Base-by-base conservation (phyloP, 2,888 invertebrate genomes). In the Dicroscelio sp. region DNA sequence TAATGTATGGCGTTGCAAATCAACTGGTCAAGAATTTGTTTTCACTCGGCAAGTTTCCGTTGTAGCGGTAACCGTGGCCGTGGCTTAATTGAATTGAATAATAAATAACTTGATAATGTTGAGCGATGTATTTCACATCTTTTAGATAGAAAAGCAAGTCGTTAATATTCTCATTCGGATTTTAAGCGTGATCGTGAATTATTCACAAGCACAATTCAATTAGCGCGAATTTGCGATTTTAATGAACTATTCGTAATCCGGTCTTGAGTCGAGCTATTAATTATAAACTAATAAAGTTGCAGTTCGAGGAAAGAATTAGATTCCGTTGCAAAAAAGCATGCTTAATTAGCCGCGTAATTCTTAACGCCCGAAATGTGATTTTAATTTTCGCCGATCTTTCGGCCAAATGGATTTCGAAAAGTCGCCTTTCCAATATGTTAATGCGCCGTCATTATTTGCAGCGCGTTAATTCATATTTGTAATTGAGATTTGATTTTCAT, bases 151-250 rank as follows among this genome's bases (percentile, higher is more conserved):
- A 80, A 85, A 90, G 82, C 69, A 71, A 84, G 83, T 86, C 84
- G 65, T 86, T 84, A 88, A 80, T 76, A 88, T 76, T 85, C 85
- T 85, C 82, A 88, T 88, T 90, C 69, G 63, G 71, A 88, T 85
- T 75, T 86, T 75, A 88, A 85, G 67, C 73, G 35, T 30, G 85
- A 87, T 80, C 85, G 75, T 88, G 85, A 90, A 90, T 90, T 85
- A 90, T 90, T 88, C 88, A 90, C 60, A 82, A 76, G 85, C 63
- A 20, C 48, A 85, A 90, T 90, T 86, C 76, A 86, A 86, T 90
- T 65, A 71, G 58, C 76, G 67, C 82, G 75, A 80, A 88, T 90
- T 90, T 90, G 90, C 52, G 88, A 90, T 90, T 90, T 90, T 85
- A 88, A 88, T 87, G 88, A 88, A 90, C 75, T 69, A 82, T 82